These are phyloP conservation scores for Cephus nigrinus DNA, from an alignment of 2,888 invertebrate genomes.

Conservation along the genomic window DNA sequence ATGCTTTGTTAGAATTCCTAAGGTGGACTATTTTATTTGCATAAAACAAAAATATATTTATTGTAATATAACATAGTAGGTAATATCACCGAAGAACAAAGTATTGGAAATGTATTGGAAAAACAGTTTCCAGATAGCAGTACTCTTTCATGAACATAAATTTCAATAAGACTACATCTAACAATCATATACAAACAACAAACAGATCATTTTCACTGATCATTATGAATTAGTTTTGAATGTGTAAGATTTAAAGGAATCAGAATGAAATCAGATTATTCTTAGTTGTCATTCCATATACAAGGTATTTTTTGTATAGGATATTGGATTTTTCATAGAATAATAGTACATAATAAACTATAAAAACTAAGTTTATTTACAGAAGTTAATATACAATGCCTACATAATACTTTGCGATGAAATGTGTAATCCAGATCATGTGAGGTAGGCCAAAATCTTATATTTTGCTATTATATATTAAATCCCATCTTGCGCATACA, in stretches of 20 bases:
- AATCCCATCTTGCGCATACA: constrained; percentile 98
- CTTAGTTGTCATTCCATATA: neutral
- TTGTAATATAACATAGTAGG: constrained; percentile 3
- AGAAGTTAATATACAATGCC: constrained; percentile 13
- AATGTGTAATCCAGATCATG: neutral
- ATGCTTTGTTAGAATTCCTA: constrained; percentile 54
- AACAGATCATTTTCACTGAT: neutral
- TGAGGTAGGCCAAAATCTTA: neutral
- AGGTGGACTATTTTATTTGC: neutral
- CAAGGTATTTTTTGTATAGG: neutral
- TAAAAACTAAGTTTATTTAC: constrained; percentile 15
- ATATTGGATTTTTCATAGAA: neutral
- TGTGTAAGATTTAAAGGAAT: neutral
- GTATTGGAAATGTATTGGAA: neutral
- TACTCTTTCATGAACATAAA: neutral
- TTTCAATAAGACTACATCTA: neutral
- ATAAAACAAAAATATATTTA: constrained; percentile 19
- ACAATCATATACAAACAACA: neutral
- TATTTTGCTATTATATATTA: constrained; percentile 77
- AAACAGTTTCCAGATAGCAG: neutral
- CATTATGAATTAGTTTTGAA: neutral
- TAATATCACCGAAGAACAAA: neutral
- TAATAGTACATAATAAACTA: neutral
- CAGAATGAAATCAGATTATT: neutral
- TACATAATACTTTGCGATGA: neutral